Evolutionary conservation across 2,113 vertebrate species (phyloP).

Genomic region (Pelvicachromis taeniatus): DNA sequence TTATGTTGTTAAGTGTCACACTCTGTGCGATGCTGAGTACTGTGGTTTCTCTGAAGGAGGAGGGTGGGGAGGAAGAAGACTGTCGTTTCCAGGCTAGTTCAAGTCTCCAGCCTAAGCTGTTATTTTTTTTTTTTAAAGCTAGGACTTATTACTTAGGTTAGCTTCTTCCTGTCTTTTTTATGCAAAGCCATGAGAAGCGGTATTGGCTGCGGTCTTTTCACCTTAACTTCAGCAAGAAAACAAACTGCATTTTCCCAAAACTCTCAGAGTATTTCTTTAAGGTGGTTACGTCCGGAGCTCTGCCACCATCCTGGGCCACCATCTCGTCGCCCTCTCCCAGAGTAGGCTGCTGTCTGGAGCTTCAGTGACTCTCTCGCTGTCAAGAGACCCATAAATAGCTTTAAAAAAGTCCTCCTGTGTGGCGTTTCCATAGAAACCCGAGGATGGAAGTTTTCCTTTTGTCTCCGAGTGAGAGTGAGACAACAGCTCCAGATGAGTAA

Average conservation of each 20-base stretch:
- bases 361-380: conserved; percentile 30
- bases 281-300: background rate
- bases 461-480: conserved; percentile 29
- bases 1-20: background rate
- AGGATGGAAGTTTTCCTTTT: conserved; percentile 49
- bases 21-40: background rate
- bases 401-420: conserved; percentile 28
- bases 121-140: background rate
- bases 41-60: background rate
- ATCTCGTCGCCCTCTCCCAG: background rate
- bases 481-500: conserved; percentile 33
- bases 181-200: background rate
- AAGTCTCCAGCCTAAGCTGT: background rate
- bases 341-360: background rate
- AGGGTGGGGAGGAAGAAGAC: background rate
- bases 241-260: background rate
- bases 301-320: background rate
- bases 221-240: background rate
- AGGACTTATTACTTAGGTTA: background rate
- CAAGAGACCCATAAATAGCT: conserved; percentile 57
- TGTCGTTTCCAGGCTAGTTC: background rate
- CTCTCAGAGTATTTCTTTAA: background rate
- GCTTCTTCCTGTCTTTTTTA: background rate
- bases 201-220: background rate
- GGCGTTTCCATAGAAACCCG: conserved; percentile 64